Percentiles rank a stretch among this genome's conserved stretches.
These are phyloP conservation scores for Poeciliopsis infans DNA, from an alignment of 2,797 vertebrate species.

Conservation along the genomic window DNA sequence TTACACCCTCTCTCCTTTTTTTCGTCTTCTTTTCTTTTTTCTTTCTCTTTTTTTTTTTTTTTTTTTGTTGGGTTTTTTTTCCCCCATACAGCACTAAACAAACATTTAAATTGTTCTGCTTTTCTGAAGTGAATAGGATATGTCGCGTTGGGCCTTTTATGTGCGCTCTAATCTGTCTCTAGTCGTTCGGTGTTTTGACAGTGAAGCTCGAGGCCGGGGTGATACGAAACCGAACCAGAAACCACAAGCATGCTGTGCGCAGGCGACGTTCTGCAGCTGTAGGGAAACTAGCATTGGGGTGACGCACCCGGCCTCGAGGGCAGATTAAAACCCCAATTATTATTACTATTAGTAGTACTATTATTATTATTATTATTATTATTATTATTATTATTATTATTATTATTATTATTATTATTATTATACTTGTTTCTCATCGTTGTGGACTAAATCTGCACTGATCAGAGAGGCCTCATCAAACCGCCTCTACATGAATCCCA, in stretches of 20 bases:
- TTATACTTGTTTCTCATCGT: neutral
- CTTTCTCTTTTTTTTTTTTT: no score
- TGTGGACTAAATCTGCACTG: constrained; percentile 3
- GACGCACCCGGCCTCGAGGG: constrained; percentile 12
- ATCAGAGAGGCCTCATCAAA: neutral
- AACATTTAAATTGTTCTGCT: constrained; percentile 34
- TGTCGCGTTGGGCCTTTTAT: constrained; percentile 26
- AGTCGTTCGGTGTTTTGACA: constrained; percentile 65
- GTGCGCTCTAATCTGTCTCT: constrained; percentile 56
- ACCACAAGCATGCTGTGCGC: constrained; percentile 72
- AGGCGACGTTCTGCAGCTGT: constrained; percentile 62
- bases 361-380: neutral
- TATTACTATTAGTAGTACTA: neutral
- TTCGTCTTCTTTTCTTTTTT: no score
- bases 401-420: no score
- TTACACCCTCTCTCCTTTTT: neutral
- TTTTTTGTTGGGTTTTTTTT: no score
- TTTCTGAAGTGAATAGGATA: constrained; percentile 31
- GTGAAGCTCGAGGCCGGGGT: constrained; percentile 58
- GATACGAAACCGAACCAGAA: constrained; percentile 74
- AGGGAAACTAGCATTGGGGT: constrained; percentile 50
- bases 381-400: neutral
- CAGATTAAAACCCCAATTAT: constrained; percentile 12
- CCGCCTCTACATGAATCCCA: neutral
- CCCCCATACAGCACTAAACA: no score